Percentiles rank a stretch among this genome's conserved stretches.
Evolutionary conservation across 2,113 vertebrate species (phyloP).

Genomic region (Gobio gobio): DNA sequence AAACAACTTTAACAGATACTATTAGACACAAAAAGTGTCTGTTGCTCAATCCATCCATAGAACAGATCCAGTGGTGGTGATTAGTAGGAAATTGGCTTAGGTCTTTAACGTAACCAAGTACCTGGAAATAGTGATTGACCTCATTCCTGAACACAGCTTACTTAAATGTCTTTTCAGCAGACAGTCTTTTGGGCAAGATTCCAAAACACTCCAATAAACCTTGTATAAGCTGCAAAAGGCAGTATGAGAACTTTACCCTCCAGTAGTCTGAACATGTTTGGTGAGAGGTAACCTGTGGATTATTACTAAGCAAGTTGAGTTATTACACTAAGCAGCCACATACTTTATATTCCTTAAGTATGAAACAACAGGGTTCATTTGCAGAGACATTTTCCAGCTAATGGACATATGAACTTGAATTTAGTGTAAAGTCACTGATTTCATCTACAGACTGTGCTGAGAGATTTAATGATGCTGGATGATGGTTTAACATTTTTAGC

Average conservation of each 20-base stretch:
- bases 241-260: background rate
- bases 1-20: background rate
- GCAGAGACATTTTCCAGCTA: background rate
- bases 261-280: background rate
- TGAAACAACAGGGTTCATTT: background rate
- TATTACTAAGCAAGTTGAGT: background rate
- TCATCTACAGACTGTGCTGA: background rate
- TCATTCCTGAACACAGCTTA: background rate
- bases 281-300: background rate
- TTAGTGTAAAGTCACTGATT: background rate
- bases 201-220: background rate
- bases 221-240: background rate
- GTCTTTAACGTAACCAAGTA: background rate
- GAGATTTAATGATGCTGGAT: background rate
- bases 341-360: background rate
- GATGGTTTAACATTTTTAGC: background rate
- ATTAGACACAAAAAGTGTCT: background rate
- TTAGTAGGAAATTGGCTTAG: constrained; percentile 19
- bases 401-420: background rate
- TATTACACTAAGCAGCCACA: background rate
- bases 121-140: constrained; percentile 3
- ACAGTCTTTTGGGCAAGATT: background rate
- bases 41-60: background rate
- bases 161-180: background rate
- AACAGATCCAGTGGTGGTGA: background rate